phyloP scores from a whole-genome alignment of 2,888 invertebrate genomes.

The Silvanus unidentatus region DNA sequence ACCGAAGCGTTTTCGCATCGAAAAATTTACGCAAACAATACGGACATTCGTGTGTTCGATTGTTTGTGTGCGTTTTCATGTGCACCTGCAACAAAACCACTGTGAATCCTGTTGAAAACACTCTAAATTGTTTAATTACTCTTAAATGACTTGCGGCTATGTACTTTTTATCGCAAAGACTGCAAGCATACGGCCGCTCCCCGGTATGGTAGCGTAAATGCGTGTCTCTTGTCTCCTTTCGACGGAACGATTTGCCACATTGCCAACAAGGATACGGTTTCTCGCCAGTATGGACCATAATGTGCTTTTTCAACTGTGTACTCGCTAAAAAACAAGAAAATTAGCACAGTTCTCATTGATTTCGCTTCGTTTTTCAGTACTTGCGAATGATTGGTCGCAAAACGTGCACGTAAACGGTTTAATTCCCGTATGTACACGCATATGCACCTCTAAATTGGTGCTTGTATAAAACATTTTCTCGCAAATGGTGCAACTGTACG shows the following conservation, averaged over 20 bases:
- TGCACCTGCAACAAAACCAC: constrained; percentile 32
- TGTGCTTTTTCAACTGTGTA: constrained; percentile 42
- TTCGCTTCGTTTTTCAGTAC: no score
- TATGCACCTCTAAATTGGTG: constrained; percentile 38
- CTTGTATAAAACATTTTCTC: constrained; percentile 38
- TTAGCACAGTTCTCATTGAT: no score
- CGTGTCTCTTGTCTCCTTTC: constrained; percentile 44
- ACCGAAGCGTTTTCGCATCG: constrained; percentile 35
- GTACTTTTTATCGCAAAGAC: constrained; percentile 41
- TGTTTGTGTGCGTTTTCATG: constrained; percentile 36
- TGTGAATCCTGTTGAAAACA: background rate
- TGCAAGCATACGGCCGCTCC: constrained; percentile 40
- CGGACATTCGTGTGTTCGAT: constrained; percentile 35
- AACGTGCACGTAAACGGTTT: constrained; percentile 39
- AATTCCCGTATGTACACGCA: constrained; percentile 40
- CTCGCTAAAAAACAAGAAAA: constrained; percentile 37
- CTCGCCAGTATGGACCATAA: constrained; percentile 40
- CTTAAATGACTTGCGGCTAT: constrained; percentile 42
- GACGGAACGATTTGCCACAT: constrained; percentile 42
- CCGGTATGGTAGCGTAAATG: constrained; percentile 44
- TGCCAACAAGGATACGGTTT: constrained; percentile 44
- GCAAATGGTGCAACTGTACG: constrained; percentile 38
- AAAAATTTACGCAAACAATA: constrained; percentile 38
- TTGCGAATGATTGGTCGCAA: constrained; percentile 38
- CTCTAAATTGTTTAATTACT: constrained; percentile 15